Percentiles rank a stretch among this genome's conserved stretches.
Evolutionary conservation across 2,113 vertebrate genomes (phyloP).

Genomic region (Microtus montanus): DNA sequence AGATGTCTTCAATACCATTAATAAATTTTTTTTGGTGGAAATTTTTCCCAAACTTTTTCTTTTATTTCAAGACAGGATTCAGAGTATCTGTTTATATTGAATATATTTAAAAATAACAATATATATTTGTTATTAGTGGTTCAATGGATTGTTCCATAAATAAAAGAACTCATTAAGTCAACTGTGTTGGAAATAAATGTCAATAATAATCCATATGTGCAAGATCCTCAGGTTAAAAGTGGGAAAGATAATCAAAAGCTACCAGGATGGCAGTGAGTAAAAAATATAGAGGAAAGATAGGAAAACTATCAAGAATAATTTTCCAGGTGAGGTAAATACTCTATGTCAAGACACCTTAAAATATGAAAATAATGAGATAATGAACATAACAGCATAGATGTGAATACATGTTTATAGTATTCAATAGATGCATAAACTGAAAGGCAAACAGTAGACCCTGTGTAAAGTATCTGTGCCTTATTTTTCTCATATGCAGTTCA

Average conservation of each 20-base stretch:
- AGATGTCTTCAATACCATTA: rapidly evolving
- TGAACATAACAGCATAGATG: not conserved
- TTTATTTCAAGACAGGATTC: no score
- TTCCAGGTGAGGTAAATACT: not conserved
- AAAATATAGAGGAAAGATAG: not conserved
- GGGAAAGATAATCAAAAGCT: not conserved
- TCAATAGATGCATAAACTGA: not conserved
- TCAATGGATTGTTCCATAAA: not conserved
- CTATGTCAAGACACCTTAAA: not conserved
- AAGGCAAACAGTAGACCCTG: rapidly evolving
- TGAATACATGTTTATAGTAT: not conserved
- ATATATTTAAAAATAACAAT: not conserved
- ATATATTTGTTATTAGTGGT: not conserved
- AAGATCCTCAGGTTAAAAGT: not conserved
- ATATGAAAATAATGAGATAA: not conserved
- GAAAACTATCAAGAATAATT: not conserved
- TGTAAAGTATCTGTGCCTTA: not conserved
- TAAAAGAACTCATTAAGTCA: not conserved
- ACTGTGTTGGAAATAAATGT: not conserved
- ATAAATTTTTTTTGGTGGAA: not conserved
- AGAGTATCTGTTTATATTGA: not conserved
- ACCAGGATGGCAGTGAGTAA: not conserved
- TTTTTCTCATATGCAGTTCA: not conserved
- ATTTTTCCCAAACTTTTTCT: not conserved
- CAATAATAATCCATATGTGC: not conserved